These are phyloP conservation scores for Intellagama lesueurii DNA, from an alignment of 2,797 vertebrate genomes.

Conservation along the genomic window DNA sequence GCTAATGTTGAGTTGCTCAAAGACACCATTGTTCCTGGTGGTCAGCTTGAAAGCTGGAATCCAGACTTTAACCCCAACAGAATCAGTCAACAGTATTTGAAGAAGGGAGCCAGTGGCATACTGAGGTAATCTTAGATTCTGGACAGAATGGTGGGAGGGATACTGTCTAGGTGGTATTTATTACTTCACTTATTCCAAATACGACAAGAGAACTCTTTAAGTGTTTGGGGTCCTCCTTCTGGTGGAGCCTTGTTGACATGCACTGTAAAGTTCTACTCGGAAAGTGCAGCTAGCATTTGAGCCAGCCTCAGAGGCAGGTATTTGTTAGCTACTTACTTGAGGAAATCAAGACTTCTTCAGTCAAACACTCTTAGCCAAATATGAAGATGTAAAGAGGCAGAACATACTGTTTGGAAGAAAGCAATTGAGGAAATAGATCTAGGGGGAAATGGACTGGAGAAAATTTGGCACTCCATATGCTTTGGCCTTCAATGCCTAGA, in stretches of 20 bases:
- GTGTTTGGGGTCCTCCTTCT: background rate
- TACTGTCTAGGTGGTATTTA: background rate
- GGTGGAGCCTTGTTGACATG: background rate
- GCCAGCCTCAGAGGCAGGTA: background rate
- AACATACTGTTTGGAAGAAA: background rate
- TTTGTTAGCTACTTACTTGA: background rate
- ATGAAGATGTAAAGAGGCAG: background rate
- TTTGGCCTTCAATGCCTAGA: too few species aligned
- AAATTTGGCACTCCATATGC: too few species aligned
- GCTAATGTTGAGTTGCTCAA: conserved; percentile 31
- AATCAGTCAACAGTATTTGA: background rate
- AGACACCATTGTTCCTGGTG: conserved; percentile 39
- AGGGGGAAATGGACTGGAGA: background rate
- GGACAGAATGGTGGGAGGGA: background rate
- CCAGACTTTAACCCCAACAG: conserved; percentile 8
- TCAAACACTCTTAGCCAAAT: background rate
- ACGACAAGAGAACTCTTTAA: background rate
- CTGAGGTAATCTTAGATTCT: background rate
- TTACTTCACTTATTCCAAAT: background rate
- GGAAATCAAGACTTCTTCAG: background rate
- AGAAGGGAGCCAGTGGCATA: background rate
- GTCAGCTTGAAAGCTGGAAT: conserved; percentile 45
- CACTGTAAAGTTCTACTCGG: background rate
- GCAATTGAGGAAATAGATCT: background rate
- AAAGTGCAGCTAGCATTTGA: background rate